Percentiles rank a stretch among this genome's conserved stretches.
Evolutionary conservation across 2,113 vertebrate species (phyloP).

Genomic region (Xenus cinereus): DNA sequence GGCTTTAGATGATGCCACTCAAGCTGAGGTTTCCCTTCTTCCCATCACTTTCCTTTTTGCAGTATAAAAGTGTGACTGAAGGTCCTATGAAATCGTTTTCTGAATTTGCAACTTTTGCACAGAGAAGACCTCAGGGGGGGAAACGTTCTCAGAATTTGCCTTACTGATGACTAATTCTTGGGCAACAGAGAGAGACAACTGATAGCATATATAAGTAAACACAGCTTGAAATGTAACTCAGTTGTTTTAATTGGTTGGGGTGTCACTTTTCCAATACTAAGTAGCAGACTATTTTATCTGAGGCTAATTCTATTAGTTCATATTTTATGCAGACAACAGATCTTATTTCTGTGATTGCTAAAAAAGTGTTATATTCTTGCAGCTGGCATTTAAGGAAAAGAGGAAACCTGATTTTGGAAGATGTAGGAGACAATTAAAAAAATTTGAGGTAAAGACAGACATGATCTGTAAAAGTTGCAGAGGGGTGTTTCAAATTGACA

Average conservation of each 20-base stretch:
- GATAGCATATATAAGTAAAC: not conserved
- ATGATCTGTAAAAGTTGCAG: not conserved
- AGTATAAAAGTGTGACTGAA: not conserved
- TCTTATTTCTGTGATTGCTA: conserved; percentile 59
- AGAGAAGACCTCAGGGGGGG: not conserved
- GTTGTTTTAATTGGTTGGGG: conserved; percentile 47
- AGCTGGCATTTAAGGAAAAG: conserved; percentile 56
- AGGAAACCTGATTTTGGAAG: not conserved
- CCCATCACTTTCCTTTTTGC: not conserved
- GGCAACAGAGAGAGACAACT: not conserved
- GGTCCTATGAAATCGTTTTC: not conserved
- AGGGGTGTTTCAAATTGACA: conserved; percentile 51
- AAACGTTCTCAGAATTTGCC: not conserved
- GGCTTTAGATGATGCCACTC: not conserved
- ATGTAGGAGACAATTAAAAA: conserved; percentile 24
- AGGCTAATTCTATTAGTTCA: conserved; percentile 54
- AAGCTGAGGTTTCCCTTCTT: not conserved
- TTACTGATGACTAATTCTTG: not conserved
- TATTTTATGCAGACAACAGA: conserved; percentile 57
- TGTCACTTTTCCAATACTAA: conserved; percentile 56
- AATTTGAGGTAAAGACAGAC: conserved; percentile 18
- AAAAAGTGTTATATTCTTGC: conserved; percentile 67
- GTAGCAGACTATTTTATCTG: conserved; percentile 54
- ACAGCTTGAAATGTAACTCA: not conserved
- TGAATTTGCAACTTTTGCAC: not conserved